phyloP scores from a whole-genome alignment of 2,888 invertebrate species.

The Patella depressa region DNA sequence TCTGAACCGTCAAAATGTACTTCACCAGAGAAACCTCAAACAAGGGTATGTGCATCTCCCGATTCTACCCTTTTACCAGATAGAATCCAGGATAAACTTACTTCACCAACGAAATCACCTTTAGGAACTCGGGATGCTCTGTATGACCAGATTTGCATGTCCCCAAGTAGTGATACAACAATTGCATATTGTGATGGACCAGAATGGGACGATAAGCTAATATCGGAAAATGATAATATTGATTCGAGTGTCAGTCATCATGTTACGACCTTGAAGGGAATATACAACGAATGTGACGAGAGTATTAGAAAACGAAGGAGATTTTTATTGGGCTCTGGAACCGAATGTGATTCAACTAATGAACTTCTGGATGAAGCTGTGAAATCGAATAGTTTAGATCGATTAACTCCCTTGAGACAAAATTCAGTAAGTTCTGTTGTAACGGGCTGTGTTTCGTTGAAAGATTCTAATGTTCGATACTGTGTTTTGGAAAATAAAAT shows the following conservation, averaged over 20 bases:
- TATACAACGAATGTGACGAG: not conserved
- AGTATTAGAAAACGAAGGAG: not conserved
- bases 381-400: not conserved
- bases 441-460: not conserved
- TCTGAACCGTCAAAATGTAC: not conserved
- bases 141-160: not conserved
- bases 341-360: slow-evolving; percentile 1
- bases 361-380: not conserved
- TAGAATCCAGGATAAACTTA: not conserved
- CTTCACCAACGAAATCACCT: not conserved
- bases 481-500: not conserved
- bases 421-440: not conserved
- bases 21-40: not conserved
- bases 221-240: not conserved
- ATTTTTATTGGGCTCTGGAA: not conserved
- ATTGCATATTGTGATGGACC: not conserved
- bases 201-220: not conserved
- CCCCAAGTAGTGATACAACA: not conserved
- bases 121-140: not conserved
- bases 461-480: not conserved
- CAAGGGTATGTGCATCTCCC: not conserved
- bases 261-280: not conserved
- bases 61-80: not conserved
- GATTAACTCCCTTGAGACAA: not conserved
- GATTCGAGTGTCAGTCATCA: not conserved